phyloP scores from a whole-genome alignment of 2,797 vertebrate species.

The Hyperoplus lanceolatus region DNA sequence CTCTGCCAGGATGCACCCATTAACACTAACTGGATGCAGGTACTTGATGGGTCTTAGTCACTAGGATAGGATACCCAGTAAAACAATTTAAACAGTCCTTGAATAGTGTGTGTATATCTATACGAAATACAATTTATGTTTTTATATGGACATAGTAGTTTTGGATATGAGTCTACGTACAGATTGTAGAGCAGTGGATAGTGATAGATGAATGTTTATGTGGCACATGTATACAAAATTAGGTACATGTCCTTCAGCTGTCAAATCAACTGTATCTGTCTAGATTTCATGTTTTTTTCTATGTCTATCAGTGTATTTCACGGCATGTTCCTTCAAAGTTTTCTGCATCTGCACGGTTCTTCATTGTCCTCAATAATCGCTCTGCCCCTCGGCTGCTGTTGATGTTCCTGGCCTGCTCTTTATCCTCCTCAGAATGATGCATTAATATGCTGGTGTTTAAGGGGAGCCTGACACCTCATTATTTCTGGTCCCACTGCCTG shows the following conservation, averaged over 20 bases:
- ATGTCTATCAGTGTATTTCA: neutral
- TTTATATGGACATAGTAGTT: neutral
- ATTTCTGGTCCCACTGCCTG: slow-evolving; percentile 57
- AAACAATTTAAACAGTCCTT: no score
- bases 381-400: neutral
- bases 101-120: no score
- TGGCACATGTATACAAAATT: neutral
- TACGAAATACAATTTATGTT: no score
- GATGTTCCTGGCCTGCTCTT: slow-evolving; percentile 32
- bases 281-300: slow-evolving; percentile 6
- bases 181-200: slow-evolving; percentile 1
- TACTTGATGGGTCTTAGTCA: neutral
- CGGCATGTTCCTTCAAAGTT: slow-evolving; percentile 10
- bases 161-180: neutral
- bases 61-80: neutral
- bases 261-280: no score
- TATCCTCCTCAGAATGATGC: slow-evolving; percentile 36
- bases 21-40: slow-evolving; percentile 38
- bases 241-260: neutral
- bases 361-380: slow-evolving; percentile 29
- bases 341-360: neutral
- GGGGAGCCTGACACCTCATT: slow-evolving; percentile 65
- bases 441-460: slow-evolving; percentile 74
- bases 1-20: slow-evolving; percentile 45
- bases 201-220: neutral